Percentiles rank a stretch among this genome's conserved stretches.
These are phyloP conservation scores for Camponotus pennsylvanicus DNA, from an alignment of 1,140 invertebrate species.

Conservation along the genomic window DNA sequence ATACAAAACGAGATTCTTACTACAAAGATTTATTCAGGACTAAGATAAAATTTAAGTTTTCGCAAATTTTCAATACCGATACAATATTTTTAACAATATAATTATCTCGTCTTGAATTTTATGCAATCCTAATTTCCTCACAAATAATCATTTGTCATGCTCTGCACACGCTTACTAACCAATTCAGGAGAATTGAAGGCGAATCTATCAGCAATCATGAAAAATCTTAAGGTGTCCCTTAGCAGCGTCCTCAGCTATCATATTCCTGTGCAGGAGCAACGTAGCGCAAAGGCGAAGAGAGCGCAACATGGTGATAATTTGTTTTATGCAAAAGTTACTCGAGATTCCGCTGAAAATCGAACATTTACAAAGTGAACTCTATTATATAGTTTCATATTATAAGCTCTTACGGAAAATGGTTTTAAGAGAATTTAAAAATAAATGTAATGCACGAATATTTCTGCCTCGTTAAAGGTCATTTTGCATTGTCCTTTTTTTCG, in stretches of 20 bases:
- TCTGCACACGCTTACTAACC: constrained; percentile 73
- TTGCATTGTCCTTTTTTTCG: constrained; percentile 30
- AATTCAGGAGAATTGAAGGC: constrained; percentile 84
- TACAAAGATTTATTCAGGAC: no score
- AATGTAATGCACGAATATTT: constrained; percentile 38
- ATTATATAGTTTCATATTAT: neutral
- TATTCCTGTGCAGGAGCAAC: constrained; percentile 80
- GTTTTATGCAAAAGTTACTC: constrained; percentile 16
- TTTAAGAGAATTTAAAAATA: constrained; percentile 48
- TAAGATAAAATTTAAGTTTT: no score
- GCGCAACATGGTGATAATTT: constrained; percentile 80
- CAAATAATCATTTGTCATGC: constrained; percentile 27
- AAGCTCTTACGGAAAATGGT: neutral
- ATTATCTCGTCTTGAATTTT: no score
- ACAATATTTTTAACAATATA: no score
- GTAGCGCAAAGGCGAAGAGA: constrained; percentile 80
- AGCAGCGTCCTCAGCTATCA: constrained; percentile 85
- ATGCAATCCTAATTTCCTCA: neutral
- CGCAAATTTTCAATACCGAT: no score
- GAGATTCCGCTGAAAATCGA: neutral
- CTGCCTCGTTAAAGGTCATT: constrained; percentile 2
- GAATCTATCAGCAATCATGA: constrained; percentile 79
- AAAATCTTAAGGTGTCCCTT: constrained; percentile 85
- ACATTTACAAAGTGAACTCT: neutral
- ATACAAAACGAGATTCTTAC: no score